Evolutionary conservation across 2,888 invertebrate genomes (phyloP).

Genomic region (Adelphocoris suturalis): DNA sequence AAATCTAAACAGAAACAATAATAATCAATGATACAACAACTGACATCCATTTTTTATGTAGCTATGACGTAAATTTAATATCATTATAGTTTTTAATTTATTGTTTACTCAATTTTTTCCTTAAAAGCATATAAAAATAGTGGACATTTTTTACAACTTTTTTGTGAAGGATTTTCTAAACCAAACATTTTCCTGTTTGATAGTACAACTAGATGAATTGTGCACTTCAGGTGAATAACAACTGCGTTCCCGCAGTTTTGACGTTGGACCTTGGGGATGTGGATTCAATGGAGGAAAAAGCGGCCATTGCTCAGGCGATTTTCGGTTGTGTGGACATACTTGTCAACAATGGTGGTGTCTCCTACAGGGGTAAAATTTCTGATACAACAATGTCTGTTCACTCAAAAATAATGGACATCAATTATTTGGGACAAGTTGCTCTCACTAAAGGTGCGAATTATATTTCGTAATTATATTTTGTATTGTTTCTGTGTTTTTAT

Average conservation of each 20-base stretch:
- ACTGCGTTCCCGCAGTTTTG: conserved; percentile 47
- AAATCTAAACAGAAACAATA: too few species aligned
- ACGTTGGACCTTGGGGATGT: conserved; percentile 57
- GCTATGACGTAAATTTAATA: too few species aligned
- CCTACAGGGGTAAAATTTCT: conserved; percentile 87
- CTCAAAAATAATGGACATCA: conserved; percentile 92
- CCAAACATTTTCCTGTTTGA: too few species aligned
- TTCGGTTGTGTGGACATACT: conserved; percentile 91
- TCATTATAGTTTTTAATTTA: too few species aligned
- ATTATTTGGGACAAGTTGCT: conserved; percentile 95
- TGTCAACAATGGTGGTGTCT: conserved; percentile 95
- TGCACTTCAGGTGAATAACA: conserved; percentile 49
- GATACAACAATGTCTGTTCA: conserved; percentile 90
- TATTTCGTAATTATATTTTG: too few species aligned
- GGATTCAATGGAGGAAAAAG: conserved; percentile 79
- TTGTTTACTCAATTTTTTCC: too few species aligned
- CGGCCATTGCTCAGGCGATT: conserved; percentile 84
- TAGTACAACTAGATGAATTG: too few species aligned
- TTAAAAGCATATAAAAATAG: too few species aligned
- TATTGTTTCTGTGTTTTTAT: conserved; percentile 26
- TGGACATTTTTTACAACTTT: too few species aligned
- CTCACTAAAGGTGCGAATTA: conserved; percentile 97
- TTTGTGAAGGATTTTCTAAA: too few species aligned
- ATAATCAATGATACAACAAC: too few species aligned
- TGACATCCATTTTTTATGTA: too few species aligned